Evolutionary conservation across 2,888 invertebrate species (phyloP), one percentile per base, ranked within the genome.

Genomic region (Drosophila yooni): DNA sequence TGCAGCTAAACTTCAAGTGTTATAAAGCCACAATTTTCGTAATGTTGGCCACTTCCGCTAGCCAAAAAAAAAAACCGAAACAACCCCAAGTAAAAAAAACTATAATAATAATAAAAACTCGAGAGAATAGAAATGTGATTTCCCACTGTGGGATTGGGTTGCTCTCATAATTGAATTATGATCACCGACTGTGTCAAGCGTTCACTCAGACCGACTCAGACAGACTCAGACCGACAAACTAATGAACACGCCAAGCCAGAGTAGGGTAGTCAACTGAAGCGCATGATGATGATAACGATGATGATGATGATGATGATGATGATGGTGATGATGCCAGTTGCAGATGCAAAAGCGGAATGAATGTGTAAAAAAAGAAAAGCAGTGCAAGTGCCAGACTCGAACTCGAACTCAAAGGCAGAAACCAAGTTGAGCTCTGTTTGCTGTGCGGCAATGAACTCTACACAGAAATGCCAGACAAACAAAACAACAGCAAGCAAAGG

Each of bases 401-500:
- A 18, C 48, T 43, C 60, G 27, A 40, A 50, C 36, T 40, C 58
- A 29, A 48, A 40, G 27, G 25, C 27, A 50, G 40, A 61, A 59
- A 25, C 59, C 40, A 63, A 51, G 64, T 50, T 43, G 29, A 40
- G 61, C 63, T 51, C 64, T 43, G 29, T 51, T 38, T 48, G 36
- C 51, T 29, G 40, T 64, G 15, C 88, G 90, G 87, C 90, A 87
- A 87, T 90, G 87, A 87, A 87, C 87, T 90, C 85, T 74, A 84
- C 89, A 82, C 62, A 46, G 27, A 74, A 89, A 72, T 69, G 73
- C 74, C 89, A 84, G 85, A 73, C 89, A 82, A 84, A 81, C 59
- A 87, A 60, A 46, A 46, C 25, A 46, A 46, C 25, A 46, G 21
- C 2, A 21, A 38, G 38, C 18, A 36, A 36, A 3, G 18, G 33